Base-by-base conservation (phyloP, 2,888 invertebrate genomes). In the Aphodius granarius region DNA sequence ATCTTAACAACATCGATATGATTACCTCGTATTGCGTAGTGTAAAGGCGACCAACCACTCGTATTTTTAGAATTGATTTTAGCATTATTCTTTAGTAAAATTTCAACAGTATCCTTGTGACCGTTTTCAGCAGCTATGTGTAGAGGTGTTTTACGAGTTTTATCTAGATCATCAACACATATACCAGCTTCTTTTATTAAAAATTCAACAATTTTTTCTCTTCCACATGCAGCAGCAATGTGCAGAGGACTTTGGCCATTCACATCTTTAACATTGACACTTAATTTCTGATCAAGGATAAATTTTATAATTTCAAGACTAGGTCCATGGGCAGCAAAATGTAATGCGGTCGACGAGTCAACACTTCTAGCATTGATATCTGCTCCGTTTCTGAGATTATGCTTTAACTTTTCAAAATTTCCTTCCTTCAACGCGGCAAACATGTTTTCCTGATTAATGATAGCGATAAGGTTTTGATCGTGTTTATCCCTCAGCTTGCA, bases 341-440 rank as follows among this genome's bases (percentile, higher is more conserved):
- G 76, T 72, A 80, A 70, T 65, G 81, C 77, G 23, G 73, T 76
- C n/a, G n/a, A n/a, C n/a, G n/a, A n/a, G n/a, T n/a, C n/a, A n/a
- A n/a, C n/a, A n/a, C n/a, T n/a, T n/a, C n/a, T n/a, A n/a, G n/a
- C n/a, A n/a, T n/a, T n/a, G n/a, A n/a, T n/a, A n/a, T n/a, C n/a
- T n/a, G n/a, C n/a, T n/a, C n/a, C n/a, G n/a, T n/a, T n/a, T n/a
- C n/a, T n/a, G n/a, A n/a, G n/a, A n/a, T n/a, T n/a, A n/a, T n/a
- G n/a, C n/a, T n/a, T n/a, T n/a, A n/a, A n/a, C n/a, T n/a, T n/a
- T n/a, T n/a, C n/a, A n/a, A n/a, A n/a, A n/a, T n/a, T n/a, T n/a
- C n/a, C n/a, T n/a, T n/a, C n/a, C n/a, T n/a, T n/a, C n/a, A n/a
- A n/a, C n/a, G n/a, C n/a, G n/a, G n/a, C n/a, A n/a, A n/a, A n/a